Evolutionary conservation across 2,888 invertebrate genomes (phyloP).

Genomic region (Leucophenga maculata): DNA sequence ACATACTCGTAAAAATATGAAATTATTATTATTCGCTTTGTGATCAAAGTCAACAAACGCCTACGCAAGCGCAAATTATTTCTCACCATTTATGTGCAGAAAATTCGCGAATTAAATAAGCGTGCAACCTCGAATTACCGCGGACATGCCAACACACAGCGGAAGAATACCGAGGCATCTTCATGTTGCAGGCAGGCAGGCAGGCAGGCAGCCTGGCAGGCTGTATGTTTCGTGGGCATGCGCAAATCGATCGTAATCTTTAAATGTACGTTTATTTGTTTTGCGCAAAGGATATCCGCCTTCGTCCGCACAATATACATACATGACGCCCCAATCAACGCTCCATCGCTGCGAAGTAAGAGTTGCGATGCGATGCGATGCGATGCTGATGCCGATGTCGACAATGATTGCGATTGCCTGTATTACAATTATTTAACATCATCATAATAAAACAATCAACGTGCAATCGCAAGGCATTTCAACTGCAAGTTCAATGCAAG

Average conservation of each 20-base stretch:
- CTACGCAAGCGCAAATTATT: conserved; percentile 62
- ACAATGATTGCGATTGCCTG: conserved; percentile 67
- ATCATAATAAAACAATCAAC: conserved; percentile 65
- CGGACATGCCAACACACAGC: conserved; percentile 71
- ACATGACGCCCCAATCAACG: neutral
- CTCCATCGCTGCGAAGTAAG: neutral
- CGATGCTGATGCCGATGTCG: conserved; percentile 51
- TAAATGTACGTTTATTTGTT: conserved; percentile 53
- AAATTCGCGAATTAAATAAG: conserved; percentile 70
- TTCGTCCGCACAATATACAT: neutral
- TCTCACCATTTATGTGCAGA: conserved; percentile 69
- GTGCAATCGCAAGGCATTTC: conserved; percentile 51
- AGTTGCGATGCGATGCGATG: conserved; percentile 32
- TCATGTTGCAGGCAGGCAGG: neutral
- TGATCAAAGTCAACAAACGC: conserved; percentile 10
- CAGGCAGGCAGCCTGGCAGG: too few relatives aligned
- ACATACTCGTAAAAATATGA: too few relatives aligned
- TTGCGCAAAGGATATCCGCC: conserved; percentile 17
- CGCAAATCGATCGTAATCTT: conserved; percentile 57
- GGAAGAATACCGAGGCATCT: conserved; percentile 22
- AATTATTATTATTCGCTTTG: too few relatives aligned
- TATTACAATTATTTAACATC: conserved; percentile 70
- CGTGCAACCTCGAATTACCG: conserved; percentile 70
- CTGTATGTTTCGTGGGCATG: neutral
- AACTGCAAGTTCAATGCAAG: neutral